These are phyloP conservation scores for Apotomis turbidana DNA, from an alignment of 2,888 invertebrate species.

Conservation along the genomic window DNA sequence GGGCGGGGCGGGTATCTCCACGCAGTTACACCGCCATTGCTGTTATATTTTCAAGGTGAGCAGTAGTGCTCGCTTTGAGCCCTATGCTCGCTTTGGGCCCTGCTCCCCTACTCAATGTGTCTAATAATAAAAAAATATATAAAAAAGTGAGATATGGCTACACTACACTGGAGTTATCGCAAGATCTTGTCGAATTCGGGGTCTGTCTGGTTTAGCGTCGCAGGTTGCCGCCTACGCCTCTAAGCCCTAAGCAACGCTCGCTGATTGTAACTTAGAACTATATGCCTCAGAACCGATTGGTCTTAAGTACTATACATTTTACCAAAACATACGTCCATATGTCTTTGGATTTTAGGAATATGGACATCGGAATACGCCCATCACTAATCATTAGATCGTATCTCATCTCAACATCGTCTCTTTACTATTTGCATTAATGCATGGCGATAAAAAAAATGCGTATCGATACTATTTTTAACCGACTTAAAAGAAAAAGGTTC, in stretches of 20 bases:
- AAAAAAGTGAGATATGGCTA: too few relatives aligned
- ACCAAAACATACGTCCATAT: constrained; percentile 2
- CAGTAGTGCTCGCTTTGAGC: too few relatives aligned
- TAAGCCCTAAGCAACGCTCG: constrained; percentile 27
- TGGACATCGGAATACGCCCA: constrained; percentile 3
- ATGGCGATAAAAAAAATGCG: background rate
- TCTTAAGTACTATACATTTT: constrained; percentile 3
- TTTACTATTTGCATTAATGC: constrained; percentile 10
- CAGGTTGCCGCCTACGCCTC: constrained; percentile 26
- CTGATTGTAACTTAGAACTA: constrained; percentile 1
- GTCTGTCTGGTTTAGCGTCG: constrained; percentile 16
- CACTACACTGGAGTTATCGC: too few relatives aligned
- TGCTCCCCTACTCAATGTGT: too few relatives aligned
- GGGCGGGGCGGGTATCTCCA: too few relatives aligned
- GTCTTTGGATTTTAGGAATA: background rate
- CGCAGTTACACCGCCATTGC: too few relatives aligned
- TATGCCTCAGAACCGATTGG: constrained; percentile 6
- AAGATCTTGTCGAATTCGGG: too few relatives aligned
- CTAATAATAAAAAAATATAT: too few relatives aligned
- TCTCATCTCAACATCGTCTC: constrained; percentile 3
- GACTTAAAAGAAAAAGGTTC: too few relatives aligned
- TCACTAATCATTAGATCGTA: constrained; percentile 31
- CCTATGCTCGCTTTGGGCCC: too few relatives aligned
- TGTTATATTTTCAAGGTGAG: too few relatives aligned
- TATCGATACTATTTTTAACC: background rate